Evolutionary conservation across 1,140 invertebrate species (phyloP), one percentile per base, ranked within the genome.

Genomic region (Drosophila prosaltans): DNA sequence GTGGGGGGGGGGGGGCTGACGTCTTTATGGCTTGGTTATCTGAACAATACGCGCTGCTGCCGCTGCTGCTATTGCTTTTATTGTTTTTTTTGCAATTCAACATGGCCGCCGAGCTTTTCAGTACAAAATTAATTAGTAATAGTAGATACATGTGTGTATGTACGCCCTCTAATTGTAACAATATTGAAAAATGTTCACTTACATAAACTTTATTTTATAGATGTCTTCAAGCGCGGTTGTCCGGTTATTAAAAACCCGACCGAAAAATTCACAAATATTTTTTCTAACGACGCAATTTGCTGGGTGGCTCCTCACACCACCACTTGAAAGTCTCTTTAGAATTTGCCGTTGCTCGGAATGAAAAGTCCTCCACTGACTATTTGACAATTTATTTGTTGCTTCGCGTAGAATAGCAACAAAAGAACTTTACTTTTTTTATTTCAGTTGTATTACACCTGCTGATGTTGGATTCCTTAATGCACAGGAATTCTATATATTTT

Each of bases 261-360:
- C 83, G 67, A 66, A 69, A 76, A 68, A 60, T 62, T 57, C 79
- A 86, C 79, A 82, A 73, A 65, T 43, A 30, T 24, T 8, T 64
- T 73, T 68, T 30, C 63, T 68, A 59, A 63, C 70, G 69, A 66
- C 83, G 80, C 84, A 88, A 58, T 89, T 78, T 61, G 57, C 70
- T 88, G 68, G 84, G 84, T 88, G 84, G 84, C 59, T 78, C 71
- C 74, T 78, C 48, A 66, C 70, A 89, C 84, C 84, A 88, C 84
- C 84, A 69, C 84, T 74, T 57, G 59, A 26, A 43, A 72, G 67
- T 73, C 41, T 66, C 24, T 65, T 74, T 55, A 48, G 32, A 64
- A 80, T 67, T 69, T 68, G 77, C 83, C 80, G 82, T 86, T 79
- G 66, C 75, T 77, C 32, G 55, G 58, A 71, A 58, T 69, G n/a